These are phyloP conservation scores for Brachypteracias leptosomus DNA, from an alignment of 2,113 vertebrate species.

Conservation along the genomic window DNA sequence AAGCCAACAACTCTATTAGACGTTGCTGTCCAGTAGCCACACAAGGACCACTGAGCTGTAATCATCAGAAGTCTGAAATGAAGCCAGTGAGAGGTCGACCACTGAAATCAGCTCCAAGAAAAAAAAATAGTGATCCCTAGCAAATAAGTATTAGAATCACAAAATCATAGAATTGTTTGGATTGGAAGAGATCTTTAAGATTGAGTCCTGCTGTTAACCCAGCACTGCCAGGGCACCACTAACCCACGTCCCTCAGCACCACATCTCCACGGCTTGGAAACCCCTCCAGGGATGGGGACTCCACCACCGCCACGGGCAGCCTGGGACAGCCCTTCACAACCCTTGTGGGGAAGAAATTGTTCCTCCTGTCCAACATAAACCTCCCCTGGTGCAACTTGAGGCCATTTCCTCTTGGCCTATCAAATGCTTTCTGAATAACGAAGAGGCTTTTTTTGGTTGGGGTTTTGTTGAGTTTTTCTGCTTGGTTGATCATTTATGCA, in stretches of 20 bases:
- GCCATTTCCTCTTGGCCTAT: neutral
- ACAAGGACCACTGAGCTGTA: neutral
- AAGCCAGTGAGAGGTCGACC: neutral
- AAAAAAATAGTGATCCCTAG: accelerated
- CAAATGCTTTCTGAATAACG: neutral
- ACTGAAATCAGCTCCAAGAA: neutral
- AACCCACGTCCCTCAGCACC: neutral
- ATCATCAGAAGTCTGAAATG: neutral
- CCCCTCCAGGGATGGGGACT: neutral
- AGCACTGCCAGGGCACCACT: neutral
- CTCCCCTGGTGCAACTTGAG: neutral
- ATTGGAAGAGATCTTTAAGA: neutral
- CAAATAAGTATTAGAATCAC: neutral
- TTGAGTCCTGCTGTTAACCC: neutral
- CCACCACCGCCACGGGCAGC: neutral
- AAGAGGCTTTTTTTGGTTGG: neutral
- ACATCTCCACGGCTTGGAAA: neutral
- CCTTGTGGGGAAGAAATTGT: neutral
- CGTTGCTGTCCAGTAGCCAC: neutral
- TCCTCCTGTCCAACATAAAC: neutral
- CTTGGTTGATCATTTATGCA: neutral
- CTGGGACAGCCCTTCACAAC: neutral
- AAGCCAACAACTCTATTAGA: neutral
- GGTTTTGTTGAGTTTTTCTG: neutral
- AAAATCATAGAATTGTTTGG: neutral